Base-by-base conservation (phyloP, 1,140 invertebrate genomes). In the Nomia melanderi region DNA sequence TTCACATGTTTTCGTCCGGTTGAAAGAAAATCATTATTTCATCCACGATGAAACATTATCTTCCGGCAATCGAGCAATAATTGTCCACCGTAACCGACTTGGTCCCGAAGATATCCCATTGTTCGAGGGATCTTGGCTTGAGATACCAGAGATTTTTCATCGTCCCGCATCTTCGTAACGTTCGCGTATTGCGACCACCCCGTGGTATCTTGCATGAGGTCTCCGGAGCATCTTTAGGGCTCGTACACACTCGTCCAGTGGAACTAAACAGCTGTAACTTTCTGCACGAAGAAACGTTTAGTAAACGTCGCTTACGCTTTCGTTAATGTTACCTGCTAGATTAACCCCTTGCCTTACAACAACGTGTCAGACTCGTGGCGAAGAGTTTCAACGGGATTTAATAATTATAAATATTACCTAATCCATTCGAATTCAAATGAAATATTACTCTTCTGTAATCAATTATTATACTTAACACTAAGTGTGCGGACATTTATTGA, bases 91-190 rank as follows among this genome's bases (percentile, higher is more conserved):
- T 69, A 72, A 81, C 74, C 78, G 64, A 82, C 53, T 83, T 78
- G 73, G 78, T 84, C 66, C 74, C 63, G 83, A 85, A 86, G 83
- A 84, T 82, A 78, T 86, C 84, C 85, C 87, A 89, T 90, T 90
- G 88, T 88, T 89, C 86, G 82, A 88, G 76, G 82, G 83, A 88
- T 89, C 88, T 76, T 80, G 72, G 82, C 80, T 77, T 78, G 80
- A 88, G 88, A 89, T 87, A 89, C 81, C 79, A 78, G 72, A 87
- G 82, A 88, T 88, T 88, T 86, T 87, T 89, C 86, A 88, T 88
- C 85, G 82, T 84, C 81, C 70, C 74, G 82, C 79, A 84, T 88
- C 77, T 86, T 77, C 71, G 81, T 79, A 85, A 85, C 78, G 83
- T 84, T 89, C 82, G 81, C 83, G 81, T 83, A 89, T 86, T 84